Evolutionary conservation across 2,113 vertebrate genomes (phyloP).

Genomic region (Callipepla squamata): DNA sequence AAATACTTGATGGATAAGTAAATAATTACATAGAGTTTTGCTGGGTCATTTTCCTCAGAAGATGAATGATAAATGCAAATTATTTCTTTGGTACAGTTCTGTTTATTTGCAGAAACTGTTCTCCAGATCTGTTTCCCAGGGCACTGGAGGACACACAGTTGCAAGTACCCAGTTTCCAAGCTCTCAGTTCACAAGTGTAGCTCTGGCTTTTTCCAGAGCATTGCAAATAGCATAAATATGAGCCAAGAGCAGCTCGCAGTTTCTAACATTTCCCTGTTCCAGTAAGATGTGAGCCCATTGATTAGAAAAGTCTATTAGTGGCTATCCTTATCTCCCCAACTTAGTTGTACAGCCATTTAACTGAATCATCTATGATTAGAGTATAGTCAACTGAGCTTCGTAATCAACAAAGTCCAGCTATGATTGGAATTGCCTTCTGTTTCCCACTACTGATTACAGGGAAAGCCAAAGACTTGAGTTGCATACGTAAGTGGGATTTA

Average conservation of each 20-base stretch:
- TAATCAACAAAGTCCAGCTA: constrained; percentile 27
- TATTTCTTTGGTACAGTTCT: neutral
- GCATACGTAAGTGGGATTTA: neutral
- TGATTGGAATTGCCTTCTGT: constrained; percentile 42
- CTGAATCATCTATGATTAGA: constrained; percentile 6
- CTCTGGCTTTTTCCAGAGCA: neutral
- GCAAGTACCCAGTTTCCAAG: neutral
- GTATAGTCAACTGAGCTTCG: neutral
- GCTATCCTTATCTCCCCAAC: neutral
- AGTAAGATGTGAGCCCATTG: neutral
- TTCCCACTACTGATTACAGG: neutral
- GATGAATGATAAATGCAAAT: neutral
- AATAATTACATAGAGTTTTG: neutral
- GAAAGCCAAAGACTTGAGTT: neutral
- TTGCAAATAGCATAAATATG: neutral
- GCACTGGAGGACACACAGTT: neutral
- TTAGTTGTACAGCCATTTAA: neutral
- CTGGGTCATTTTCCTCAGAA: neutral
- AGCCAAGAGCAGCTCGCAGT: neutral
- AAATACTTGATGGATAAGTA: neutral
- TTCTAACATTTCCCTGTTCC: neutral
- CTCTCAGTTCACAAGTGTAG: neutral
- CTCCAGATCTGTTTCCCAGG: neutral
- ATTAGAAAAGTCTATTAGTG: constrained; percentile 6
- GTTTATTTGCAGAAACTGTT: neutral